Evolutionary conservation across 2,888 invertebrate genomes (phyloP).

Genomic region (Cephus pulcher): DNA sequence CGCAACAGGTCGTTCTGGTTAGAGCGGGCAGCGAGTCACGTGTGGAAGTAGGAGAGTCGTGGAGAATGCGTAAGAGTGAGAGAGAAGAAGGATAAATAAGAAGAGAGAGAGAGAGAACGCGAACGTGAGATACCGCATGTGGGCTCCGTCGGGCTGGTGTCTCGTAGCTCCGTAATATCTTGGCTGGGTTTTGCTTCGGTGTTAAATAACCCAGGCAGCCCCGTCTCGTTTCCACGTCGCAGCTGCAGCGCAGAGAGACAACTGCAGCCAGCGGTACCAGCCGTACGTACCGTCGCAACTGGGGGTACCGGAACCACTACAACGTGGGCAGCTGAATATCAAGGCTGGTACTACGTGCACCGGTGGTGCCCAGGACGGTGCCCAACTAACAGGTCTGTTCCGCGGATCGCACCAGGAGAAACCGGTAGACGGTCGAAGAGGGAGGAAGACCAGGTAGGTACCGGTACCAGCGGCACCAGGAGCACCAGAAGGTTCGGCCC

Average conservation of each 20-base stretch:
- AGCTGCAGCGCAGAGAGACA: not conserved
- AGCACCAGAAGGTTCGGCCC: not conserved
- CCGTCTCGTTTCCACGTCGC: not conserved
- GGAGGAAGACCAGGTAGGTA: not conserved
- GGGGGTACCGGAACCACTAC: not conserved
- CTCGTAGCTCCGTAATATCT: not conserved
- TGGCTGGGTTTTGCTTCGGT: not conserved
- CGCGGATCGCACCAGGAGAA: not conserved
- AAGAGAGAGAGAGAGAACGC: constrained; percentile 25
- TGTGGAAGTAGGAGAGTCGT: constrained; percentile 15
- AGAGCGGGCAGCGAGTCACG: constrained; percentile 20
- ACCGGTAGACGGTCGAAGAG: not conserved
- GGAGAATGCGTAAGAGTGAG: not conserved
- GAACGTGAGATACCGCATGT: constrained; percentile 10
- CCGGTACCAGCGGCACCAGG: not conserved
- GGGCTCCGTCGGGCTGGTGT: constrained; percentile 6
- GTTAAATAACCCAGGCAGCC: constrained; percentile 4
- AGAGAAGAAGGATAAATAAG: constrained; percentile 7
- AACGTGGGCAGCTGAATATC: not conserved
- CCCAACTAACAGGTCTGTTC: not conserved
- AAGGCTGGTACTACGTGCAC: not conserved
- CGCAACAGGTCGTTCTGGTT: constrained; percentile 42
- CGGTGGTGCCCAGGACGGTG: not conserved
- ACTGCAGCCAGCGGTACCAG: not conserved
- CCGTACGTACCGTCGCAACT: not conserved